Base-by-base conservation (phyloP, 2,797 vertebrate species). In the Microchirus variegatus region DNA sequence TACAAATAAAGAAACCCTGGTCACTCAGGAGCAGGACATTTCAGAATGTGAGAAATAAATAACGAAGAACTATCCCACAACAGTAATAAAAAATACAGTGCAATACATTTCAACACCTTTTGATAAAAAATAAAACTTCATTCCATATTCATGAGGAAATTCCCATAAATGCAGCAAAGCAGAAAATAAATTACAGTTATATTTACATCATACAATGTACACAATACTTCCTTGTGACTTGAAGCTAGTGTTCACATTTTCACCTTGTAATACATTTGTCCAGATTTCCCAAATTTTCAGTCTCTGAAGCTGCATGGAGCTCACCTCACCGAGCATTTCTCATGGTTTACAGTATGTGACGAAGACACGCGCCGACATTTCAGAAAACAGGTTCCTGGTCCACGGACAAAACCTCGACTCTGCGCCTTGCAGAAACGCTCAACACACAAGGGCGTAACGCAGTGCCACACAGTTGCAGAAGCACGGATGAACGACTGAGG, bases 151-250 rank as follows among this genome's bases (percentile, higher is more conserved):
- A 75, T 77, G 78, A 79, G 80, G 37, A 80, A 80, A 82, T 74
- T 79, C 82, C 73, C 81, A 81, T 73, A 83, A 83, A 87, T 1
- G 70, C 77, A 84, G 82, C 77, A 82, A 87, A 85, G 85, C 85
- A 81, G 70, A 83, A 87, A 88, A 90, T 84, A 89, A 89, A 88
- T 90, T 77, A 89, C 61, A 66, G 58, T 78, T 61, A 74, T 90
- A 88, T 90, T 81, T 90, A 90, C 86, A 90, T 83, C 59, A 63
- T 76, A 82, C 66, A 85, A 85, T 84, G 51, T 82, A 86, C 74
- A 81, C 45, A 31, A 51, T 67, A 77, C 81, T 82, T 80, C 75
- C 64, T 62, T 67, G 46, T 71, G 52, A 66, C 51, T 65, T 61
- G 36, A 73, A 70, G 70, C 81, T 57, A 65, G 52, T 75, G 78